Evolutionary conservation across 2,888 invertebrate species (phyloP), one percentile per base, ranked within the genome.

Genomic region (Pachymerium ferrugineum): DNA sequence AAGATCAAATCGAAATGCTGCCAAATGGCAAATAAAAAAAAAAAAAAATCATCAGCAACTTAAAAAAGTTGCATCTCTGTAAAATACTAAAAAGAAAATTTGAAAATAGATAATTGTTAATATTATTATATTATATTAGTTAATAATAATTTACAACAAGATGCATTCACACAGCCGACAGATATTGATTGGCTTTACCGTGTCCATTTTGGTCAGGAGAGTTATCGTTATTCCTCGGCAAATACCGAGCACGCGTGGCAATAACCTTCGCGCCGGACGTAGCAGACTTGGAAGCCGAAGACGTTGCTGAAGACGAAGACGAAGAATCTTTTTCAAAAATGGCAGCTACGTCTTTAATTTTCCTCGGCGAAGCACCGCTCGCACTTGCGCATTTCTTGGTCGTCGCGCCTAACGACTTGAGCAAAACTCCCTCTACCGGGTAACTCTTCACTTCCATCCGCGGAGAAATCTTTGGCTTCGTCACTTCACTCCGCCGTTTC

Each of bases 301-400:
- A 47, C 47, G 19, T 47, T 4, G 16, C 4, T 19, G 35, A 16
- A 16, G 19, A 35, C 47, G 8, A 10, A n/a, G n/a, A n/a, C 22
- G 19, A 12, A 1, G 72, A 12, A 28, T 73, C 73, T 31, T 38
- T 89, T 83, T 92, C 92, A 81, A 92, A 92, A 81, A 91, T 87
- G 76, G 91, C 91, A 76, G 92, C 89, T 88, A 92, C 91, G 81
- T 92, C 91, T 79, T 89, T 88, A 78, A 92, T 92, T 73, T 79
- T 79, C 5, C 74, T 31, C 19, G 74, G 70, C n/a, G 74, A 47
- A 54, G 62, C 1, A 33, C 14, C n/a, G 30, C 10, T 14, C 35
- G 35, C n/a, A n/a, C n/a, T n/a, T n/a, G n/a, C n/a, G 35, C 8
- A 35, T 35, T 35, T 35, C 14, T 35, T 35, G 35, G 62, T 19